Conservation (phyloP, 2,113 vertebrate species). For the Myiozetetes cayanensis region DNA sequence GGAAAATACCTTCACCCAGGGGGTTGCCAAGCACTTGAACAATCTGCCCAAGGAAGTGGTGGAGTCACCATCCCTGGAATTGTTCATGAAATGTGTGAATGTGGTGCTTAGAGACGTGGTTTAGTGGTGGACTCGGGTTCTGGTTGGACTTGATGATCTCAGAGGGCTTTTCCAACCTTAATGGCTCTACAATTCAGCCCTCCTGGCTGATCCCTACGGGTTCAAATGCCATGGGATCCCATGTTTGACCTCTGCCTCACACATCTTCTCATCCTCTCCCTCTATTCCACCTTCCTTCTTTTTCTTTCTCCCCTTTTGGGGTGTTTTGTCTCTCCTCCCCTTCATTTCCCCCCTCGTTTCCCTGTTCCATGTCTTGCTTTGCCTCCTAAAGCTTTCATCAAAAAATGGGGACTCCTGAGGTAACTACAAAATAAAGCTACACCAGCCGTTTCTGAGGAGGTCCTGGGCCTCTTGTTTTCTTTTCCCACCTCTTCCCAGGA, state of each 20-base stretch:
- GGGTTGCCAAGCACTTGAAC: too few species aligned
- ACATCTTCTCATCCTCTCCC: not conserved
- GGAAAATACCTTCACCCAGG: too few species aligned
- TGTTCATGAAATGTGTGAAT: fast-evolving
- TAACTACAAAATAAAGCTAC: not conserved
- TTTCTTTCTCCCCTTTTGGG: not conserved
- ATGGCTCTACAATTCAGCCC: too few species aligned
- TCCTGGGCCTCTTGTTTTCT: not conserved
- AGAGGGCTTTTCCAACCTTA: not conserved
- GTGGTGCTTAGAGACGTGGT: too few species aligned
- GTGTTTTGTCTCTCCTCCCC: not conserved
- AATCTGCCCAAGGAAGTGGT: fast-evolving
- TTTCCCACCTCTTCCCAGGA: not conserved
- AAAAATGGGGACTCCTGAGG: not conserved
- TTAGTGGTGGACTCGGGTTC: fast-evolving
- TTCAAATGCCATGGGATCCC: fast-evolving
- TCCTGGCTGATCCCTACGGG: not conserved
- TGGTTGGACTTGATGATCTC: not conserved
- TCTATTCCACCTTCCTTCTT: not conserved
- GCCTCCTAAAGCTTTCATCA: not conserved
- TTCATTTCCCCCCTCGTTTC: not conserved
- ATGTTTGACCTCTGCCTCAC: not conserved
- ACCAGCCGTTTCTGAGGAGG: fast-evolving
- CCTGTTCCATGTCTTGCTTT: not conserved
- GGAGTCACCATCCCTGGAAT: not conserved